Conservation (phyloP, 2,888 invertebrate species). For the Drosophila kanekoi region DNA sequence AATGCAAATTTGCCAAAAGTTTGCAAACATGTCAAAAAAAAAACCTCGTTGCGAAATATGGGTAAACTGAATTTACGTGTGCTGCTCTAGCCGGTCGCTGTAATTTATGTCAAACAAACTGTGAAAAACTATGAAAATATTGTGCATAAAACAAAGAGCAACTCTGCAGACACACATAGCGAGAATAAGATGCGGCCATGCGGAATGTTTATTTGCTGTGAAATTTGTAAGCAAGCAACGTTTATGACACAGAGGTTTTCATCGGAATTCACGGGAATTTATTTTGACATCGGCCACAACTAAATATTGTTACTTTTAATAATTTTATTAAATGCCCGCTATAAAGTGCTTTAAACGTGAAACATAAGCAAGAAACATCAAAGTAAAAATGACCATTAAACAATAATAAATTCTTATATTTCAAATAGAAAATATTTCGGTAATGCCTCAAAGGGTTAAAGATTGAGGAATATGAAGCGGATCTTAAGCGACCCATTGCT, state of each 20-base stretch:
- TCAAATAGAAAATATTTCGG: slow-evolving; percentile 23
- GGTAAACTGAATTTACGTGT: slow-evolving; percentile 46
- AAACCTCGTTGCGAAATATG: slow-evolving; percentile 52
- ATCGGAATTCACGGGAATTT: slow-evolving; percentile 36
- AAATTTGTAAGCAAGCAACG: slow-evolving; percentile 63
- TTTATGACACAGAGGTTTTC: slow-evolving; percentile 56
- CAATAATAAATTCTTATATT: slow-evolving; percentile 52
- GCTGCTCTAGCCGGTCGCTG: slow-evolving; percentile 39
- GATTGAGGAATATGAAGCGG: slow-evolving; percentile 8
- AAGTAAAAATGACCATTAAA: slow-evolving; percentile 64
- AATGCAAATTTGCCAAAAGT: slow-evolving; percentile 38
- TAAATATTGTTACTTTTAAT: slow-evolving; percentile 34
- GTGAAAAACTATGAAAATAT: slow-evolving; percentile 64
- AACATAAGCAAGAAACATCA: slow-evolving; percentile 48
- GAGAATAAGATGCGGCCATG: slow-evolving; percentile 52
- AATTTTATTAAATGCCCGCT: slow-evolving; percentile 51
- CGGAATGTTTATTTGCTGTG: slow-evolving; percentile 75
- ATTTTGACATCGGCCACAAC: slow-evolving; percentile 22
- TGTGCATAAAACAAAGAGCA: slow-evolving; percentile 46
- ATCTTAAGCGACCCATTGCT: slow-evolving; percentile 32
- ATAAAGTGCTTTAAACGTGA: slow-evolving; percentile 49
- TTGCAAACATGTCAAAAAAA: slow-evolving; percentile 28
- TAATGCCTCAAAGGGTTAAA: background rate
- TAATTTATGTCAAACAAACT: slow-evolving; percentile 71
- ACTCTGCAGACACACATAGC: slow-evolving; percentile 39